Evolutionary conservation across 2,888 invertebrate genomes (phyloP), one percentile per base, ranked within the genome.

Genomic region (Mesorhabditis belari): DNA sequence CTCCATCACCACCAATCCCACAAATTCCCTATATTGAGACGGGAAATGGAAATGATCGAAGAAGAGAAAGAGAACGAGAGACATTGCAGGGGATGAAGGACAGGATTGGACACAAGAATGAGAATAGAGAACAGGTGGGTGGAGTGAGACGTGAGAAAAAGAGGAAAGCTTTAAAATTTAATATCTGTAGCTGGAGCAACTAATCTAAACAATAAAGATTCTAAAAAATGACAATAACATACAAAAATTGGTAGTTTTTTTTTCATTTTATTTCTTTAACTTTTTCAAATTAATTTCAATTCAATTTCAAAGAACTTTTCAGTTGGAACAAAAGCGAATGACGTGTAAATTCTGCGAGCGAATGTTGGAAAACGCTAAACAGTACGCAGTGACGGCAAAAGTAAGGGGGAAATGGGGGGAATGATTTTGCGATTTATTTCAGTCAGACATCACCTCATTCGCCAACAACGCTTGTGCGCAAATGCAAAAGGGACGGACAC

Each of bases 321-420:
- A 72, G 67, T 70, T 66, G 17, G 70, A 35, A n/a, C 44, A 73
- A 56, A 73, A 75, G 54, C 61, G 72, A 24, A 57, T 74, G 51
- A 74, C 73, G 12, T 76, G 75, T 56, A 64, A 69, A n/a, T 76
- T 76, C 64, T 76, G 75, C 52, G 74, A 76, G 49, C 52, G 71
- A 54, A 72, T 76, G 75, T 61, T 76, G 26, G 71, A 73, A 35
- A 76, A 74, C 55, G 75, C 72, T 24, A 74, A 74, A 64, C 70
- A 69, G 29, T 76, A 76, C 58, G 75, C 75, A 21, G 70, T 74
- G 21, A 67, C 70, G 6, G 69, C 73, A 1, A 74, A 74, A 67
- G 74, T 74, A 52, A 21, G 26, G n/a, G n/a, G n/a, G n/a, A n/a
- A n/a, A n/a, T n/a, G n/a, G n/a, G n/a, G n/a, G n/a, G n/a, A n/a